phyloP scores from a whole-genome alignment of 1,140 invertebrate species.

The Rhyacophila brunnea region DNA sequence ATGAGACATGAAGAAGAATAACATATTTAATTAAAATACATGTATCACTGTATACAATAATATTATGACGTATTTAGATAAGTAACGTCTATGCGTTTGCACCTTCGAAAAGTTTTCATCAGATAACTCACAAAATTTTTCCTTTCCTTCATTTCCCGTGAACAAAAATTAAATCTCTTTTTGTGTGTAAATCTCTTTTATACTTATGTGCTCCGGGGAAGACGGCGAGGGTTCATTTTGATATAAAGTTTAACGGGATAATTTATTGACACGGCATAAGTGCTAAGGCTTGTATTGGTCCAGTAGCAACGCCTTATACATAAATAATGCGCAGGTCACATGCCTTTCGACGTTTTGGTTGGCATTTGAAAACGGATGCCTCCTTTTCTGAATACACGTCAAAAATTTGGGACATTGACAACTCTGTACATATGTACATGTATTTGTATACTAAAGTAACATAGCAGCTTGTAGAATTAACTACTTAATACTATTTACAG shows the following conservation, averaged over 20 bases:
- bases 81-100: no score
- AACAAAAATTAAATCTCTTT: neutral
- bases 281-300: conserved; percentile 51
- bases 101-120: conserved; percentile 5
- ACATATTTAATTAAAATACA: no score
- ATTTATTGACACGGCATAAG: conserved; percentile 55
- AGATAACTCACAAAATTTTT: neutral
- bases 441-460: no score
- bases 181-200: no score
- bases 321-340: conserved; percentile 24
- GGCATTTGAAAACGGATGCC: neutral
- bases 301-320: conserved; percentile 15
- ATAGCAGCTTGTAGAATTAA: no score
- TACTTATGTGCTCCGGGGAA: conserved; percentile 5
- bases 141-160: no score
- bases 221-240: conserved; percentile 25
- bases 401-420: no score
- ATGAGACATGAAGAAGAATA: no score
- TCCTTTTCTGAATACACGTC: neutral
- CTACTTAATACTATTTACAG: no score
- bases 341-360: conserved; percentile 2
- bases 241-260: conserved; percentile 39
- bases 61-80: no score
- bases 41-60: no score
- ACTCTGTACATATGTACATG: no score